A percentile compares a stretch with the other conserved stretches of the same genome.
Conservation (phyloP, 2,888 invertebrate genomes). For the Torymus auratus region DNA sequence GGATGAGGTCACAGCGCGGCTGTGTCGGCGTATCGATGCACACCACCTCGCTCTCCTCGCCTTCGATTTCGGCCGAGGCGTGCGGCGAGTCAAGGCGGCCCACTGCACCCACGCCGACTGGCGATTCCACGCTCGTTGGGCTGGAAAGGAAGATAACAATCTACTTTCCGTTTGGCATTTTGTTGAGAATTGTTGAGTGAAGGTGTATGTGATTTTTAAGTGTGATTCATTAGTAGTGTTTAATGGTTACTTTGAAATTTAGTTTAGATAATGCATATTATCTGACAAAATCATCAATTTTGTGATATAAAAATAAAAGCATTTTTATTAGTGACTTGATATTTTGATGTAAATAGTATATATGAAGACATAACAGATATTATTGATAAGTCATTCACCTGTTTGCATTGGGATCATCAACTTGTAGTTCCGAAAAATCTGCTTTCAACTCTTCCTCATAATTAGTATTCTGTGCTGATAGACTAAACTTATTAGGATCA, state of each 20-base stretch:
- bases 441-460: slow-evolving; percentile 78
- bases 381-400: slow-evolving; percentile 66
- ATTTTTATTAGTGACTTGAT: no score
- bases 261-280: no score
- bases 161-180: no score
- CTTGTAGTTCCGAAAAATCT: slow-evolving; percentile 79
- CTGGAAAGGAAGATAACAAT: slow-evolving; percentile 57
- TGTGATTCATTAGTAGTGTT: no score
- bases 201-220: no score
- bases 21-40: slow-evolving; percentile 86
- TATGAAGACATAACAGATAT: slow-evolving; percentile 6
- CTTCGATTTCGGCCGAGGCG: slow-evolving; percentile 90
- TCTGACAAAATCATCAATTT: no score
- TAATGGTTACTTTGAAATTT: no score
- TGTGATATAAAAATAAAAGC: no score
- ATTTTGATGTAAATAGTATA: no score
- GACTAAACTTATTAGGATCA: slow-evolving; percentile 71
- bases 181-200: no score
- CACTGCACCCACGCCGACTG: slow-evolving; percentile 78
- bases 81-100: slow-evolving; percentile 80
- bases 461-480: slow-evolving; percentile 75
- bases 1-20: slow-evolving; percentile 84
- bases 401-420: slow-evolving; percentile 80
- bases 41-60: slow-evolving; percentile 87
- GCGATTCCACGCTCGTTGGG: slow-evolving; percentile 73